A percentile compares a stretch with the other conserved stretches of the same genome.
Conservation (phyloP, 2,797 vertebrate genomes). For the Microctenopoma lineatum region DNA sequence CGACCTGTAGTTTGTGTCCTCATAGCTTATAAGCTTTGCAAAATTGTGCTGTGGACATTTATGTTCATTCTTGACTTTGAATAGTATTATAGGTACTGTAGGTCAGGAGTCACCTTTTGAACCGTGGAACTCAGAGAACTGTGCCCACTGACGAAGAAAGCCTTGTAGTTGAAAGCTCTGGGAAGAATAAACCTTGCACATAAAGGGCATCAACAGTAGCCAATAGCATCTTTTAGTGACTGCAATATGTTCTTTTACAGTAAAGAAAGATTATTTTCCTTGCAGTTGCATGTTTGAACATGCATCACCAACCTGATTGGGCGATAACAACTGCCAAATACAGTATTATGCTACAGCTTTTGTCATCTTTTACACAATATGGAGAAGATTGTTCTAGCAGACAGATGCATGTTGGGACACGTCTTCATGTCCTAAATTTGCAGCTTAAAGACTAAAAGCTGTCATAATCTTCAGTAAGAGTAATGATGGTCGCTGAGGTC, state of each 20-base stretch:
- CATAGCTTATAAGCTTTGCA: not conserved
- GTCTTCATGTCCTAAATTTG: not conserved
- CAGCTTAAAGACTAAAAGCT: conserved; percentile 14
- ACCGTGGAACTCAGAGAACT: not conserved
- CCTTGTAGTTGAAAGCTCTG: not conserved
- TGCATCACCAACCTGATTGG: not conserved
- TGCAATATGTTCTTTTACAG: too few species aligned
- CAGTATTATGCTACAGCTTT: not conserved
- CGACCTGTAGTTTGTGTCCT: too few species aligned
- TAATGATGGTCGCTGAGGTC: conserved; percentile 24
- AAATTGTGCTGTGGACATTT: not conserved
- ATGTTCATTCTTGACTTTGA: not conserved
- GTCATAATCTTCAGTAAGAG: conserved; percentile 29
- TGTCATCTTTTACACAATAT: not conserved
- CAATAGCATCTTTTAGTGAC: too few species aligned
- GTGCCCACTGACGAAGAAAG: not conserved
- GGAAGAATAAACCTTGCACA: not conserved
- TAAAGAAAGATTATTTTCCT: too few species aligned
- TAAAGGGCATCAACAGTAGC: too few species aligned
- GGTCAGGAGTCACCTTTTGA: not conserved
- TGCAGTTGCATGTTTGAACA: not conserved
- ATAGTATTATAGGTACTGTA: not conserved
- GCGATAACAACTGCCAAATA: not conserved
- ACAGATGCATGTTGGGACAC: not conserved
- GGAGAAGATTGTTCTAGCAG: not conserved